These are phyloP conservation scores for Sminthopsis crassicaudata DNA, from an alignment of 2,113 vertebrate genomes.

Conservation along the genomic window DNA sequence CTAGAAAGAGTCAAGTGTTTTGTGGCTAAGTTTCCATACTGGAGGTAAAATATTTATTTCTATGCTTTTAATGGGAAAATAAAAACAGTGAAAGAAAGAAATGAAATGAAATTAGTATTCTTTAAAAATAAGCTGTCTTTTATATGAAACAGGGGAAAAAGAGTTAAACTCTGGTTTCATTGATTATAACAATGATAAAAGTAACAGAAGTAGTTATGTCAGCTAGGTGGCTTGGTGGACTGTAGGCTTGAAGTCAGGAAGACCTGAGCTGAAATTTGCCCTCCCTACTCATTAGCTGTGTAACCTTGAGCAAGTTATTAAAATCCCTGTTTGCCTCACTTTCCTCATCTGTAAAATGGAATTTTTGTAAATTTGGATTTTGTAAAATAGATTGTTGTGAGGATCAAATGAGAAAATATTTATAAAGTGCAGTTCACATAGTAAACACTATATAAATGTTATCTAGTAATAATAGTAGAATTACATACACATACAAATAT, in stretches of 20 bases:
- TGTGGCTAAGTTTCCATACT: slow-evolving; percentile 27
- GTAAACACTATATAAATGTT: background rate
- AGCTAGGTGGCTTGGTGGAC: background rate
- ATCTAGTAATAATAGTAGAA: background rate
- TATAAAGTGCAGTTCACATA: background rate
- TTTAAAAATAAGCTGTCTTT: background rate
- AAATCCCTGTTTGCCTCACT: background rate
- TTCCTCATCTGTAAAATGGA: background rate
- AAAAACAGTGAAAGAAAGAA: slow-evolving; percentile 29
- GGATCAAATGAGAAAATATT: background rate
- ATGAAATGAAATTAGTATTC: slow-evolving; percentile 13
- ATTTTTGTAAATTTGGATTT: no score
- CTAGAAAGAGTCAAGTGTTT: background rate
- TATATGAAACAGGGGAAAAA: background rate
- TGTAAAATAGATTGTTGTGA: background rate
- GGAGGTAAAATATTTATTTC: slow-evolving; percentile 8
- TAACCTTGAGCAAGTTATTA: background rate
- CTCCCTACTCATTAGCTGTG: background rate
- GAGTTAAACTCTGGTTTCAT: background rate
- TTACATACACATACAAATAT: no score
- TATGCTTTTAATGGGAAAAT: slow-evolving; percentile 31
- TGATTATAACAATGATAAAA: background rate
- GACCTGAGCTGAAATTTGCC: background rate
- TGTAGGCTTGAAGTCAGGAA: background rate
- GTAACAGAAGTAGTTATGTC: background rate